Base-by-base conservation (phyloP, 2,797 vertebrate species). In the Brachymystax lenok region DNA sequence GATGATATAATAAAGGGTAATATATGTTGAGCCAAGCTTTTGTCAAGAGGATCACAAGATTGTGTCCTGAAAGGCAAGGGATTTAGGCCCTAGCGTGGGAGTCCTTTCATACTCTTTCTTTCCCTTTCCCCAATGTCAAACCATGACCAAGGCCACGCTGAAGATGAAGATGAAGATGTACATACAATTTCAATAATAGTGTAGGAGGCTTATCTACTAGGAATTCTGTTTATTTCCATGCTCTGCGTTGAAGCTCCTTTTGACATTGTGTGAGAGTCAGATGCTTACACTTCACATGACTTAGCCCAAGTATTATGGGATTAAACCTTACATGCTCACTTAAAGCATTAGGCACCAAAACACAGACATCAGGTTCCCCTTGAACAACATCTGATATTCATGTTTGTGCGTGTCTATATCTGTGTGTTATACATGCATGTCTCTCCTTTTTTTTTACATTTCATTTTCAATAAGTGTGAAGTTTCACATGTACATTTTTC, bases 231-330 rank as follows among this genome's bases (percentile, higher is more conserved):
- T 81, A 82, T 88, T 77, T 84, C 51, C 19, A 14, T 33, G 51
- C 76, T 77, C 35, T 78, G 77, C 3, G 5, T 75, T 52, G 79
- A 76, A 71, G 76, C 77, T 85, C 73, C 76, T 84, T 78, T 83
- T 85, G 76, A 82, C 89, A 85, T 75, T 82, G 77, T 85, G 90
- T 83, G 82, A 82, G 76, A 71, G 82, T 89, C 87, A 86, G 83
- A 90, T 85, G 84, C 86, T 88, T 88, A 84, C 84, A 90, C 88
- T 69, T 90, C 88, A 93, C 78, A 77, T 82, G 76, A 92, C 90
- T 61, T 63, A 87, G 88, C 84, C 86, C 59, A 56, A 12, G 85
- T 90, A 90, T 92, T 89, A 86, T 87, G 87, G 91, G 90, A 94
- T 94, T 93, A 93, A 86, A 90, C 83, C 78, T 87, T 84, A 85